Evolutionary conservation across 2,797 vertebrate species (phyloP).

Genomic region (Bucorvus abyssinicus): DNA sequence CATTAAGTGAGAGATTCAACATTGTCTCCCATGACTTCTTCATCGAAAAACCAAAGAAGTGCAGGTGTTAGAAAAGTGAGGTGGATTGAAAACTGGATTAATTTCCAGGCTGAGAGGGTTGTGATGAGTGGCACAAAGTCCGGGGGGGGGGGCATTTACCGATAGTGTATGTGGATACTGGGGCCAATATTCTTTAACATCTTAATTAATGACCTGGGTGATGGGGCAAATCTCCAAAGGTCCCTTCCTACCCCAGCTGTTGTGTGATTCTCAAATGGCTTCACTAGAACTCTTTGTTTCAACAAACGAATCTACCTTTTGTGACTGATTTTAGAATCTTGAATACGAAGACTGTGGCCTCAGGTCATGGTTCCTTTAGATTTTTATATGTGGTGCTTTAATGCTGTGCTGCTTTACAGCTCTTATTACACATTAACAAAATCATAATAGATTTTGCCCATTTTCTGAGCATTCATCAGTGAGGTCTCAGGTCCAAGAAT

Average conservation of each 20-base stretch:
- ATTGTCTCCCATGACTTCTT: neutral
- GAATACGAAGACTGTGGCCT: neutral
- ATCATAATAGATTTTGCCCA: neutral
- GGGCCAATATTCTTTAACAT: neutral
- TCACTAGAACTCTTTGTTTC: neutral
- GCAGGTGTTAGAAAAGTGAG: neutral
- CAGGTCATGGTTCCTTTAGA: neutral
- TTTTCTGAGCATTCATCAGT: neutral
- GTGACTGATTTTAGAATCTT: neutral
- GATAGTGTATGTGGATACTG: neutral
- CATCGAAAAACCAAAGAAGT: neutral
- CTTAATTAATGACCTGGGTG: neutral
- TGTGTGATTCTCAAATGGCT: neutral
- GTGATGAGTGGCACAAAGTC: neutral
- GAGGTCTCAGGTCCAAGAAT: neutral
- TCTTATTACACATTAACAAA: neutral
- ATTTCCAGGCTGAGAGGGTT: neutral
- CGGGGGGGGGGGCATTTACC: too few species aligned
- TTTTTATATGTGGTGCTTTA: neutral
- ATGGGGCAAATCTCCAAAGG: neutral
- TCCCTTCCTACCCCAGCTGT: neutral
- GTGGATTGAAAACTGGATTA: neutral
- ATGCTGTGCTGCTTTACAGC: neutral
- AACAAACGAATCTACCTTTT: neutral
- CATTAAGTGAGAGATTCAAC: neutral